These are phyloP conservation scores for Agapetus fuscipes DNA, from an alignment of 2,888 invertebrate species.

Conservation along the genomic window DNA sequence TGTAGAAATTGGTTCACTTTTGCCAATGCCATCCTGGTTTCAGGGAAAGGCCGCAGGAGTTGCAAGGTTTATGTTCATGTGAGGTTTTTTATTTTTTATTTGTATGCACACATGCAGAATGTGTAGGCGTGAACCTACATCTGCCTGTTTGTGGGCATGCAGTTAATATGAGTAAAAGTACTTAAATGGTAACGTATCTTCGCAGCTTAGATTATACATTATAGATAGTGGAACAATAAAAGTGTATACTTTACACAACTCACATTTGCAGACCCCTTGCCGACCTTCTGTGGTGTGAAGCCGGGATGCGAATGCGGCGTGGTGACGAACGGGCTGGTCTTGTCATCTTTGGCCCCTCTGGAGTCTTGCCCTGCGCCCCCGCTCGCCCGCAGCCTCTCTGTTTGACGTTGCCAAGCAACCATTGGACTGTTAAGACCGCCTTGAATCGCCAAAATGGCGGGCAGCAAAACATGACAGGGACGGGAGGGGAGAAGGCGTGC, in stretches of 20 bases:
- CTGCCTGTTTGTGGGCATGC: too few species aligned
- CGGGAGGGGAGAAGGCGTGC: conserved; percentile 1
- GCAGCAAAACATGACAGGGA: conserved; percentile 25
- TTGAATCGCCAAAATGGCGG: conserved; percentile 28
- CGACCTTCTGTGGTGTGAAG: conserved; percentile 89
- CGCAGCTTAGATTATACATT: too few species aligned
- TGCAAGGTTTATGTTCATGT: too few species aligned
- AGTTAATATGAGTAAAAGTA: too few species aligned
- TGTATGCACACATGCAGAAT: too few species aligned
- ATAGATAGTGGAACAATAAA: too few species aligned
- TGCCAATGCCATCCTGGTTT: too few species aligned
- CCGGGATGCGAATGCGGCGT: conserved; percentile 86
- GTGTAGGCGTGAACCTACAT: too few species aligned
- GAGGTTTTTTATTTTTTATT: too few species aligned
- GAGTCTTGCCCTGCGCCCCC: conserved; percentile 6
- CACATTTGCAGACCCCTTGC: conserved; percentile 56
- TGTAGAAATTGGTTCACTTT: too few species aligned
- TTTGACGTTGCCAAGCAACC: conserved; percentile 20
- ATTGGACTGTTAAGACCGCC: conserved; percentile 20
- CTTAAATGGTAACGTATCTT: too few species aligned
- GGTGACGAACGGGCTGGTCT: conserved; percentile 78
- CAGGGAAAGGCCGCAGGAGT: too few species aligned
- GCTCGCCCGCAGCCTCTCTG: conserved; percentile 19
- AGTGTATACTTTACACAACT: conserved; percentile 25
- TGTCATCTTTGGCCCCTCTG: conserved; percentile 45